Base-by-base conservation (phyloP, 2,113 vertebrate species). In the Trachemys scripta region DNA sequence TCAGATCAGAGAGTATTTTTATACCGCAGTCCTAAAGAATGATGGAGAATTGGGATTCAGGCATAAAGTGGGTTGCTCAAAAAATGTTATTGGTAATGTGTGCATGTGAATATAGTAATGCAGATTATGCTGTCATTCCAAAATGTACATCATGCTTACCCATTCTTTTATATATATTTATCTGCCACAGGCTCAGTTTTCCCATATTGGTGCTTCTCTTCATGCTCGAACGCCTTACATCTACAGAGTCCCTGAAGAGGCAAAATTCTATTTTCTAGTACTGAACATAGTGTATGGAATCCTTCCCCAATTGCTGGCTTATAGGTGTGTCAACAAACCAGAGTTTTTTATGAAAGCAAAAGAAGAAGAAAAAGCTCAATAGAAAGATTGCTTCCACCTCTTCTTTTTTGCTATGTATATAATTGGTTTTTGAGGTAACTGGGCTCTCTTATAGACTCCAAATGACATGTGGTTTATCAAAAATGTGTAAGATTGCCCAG, bases 141-240 rank as follows among this genome's bases (percentile, higher is more conserved):
- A 94, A 89, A 83, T 75, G 69, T 0, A 80, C 42, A 45, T 92
- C 94, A 85, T 25, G 65, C 93, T 98, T 62, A 93, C 83, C 65
- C 12, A 38, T 87, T 54, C 90, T 57, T 38, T 90, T 92, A 82
- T 92, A 82, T 87, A 84, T 96, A 86, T 96, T 88, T 95, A 95
- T 84, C 96, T 96, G 97, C 85, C 94, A 95, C 97, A 99, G 99
- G 99, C 99, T 87, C 99, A 99, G 93, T 99, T 99, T 96, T 99
- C 98, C 95, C 99, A 99, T 92, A 99, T 99, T 11, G 99, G 99
- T 82, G 99, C 99, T 22, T 99, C 99, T 94, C 99, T 99, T 79
- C 99, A 99, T 96, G 99, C 99, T 47, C 98, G 99, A 97, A 99
- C 99, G 2, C 99, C 99, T 8, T 99, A 99, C 97, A 98, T 98